Percentiles rank a stretch among this genome's conserved stretches.
Conservation (phyloP, 2,113 vertebrate genomes). For the Pithys albifrons region DNA sequence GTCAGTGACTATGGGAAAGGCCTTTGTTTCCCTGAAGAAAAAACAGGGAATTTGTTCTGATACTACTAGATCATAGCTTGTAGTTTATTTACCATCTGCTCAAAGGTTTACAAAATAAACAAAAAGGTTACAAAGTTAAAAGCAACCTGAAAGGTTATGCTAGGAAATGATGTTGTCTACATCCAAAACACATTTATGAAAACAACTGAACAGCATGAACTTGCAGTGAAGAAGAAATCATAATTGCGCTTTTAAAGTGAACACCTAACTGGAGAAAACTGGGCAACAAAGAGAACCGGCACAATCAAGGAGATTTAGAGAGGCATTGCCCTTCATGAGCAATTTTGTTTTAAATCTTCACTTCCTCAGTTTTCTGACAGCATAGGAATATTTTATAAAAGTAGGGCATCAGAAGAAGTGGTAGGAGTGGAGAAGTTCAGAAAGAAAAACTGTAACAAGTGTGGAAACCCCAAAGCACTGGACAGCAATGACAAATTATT, state of each 20-base stretch:
- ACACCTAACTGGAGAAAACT: not conserved
- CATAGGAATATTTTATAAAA: not conserved
- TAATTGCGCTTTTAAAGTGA: not conserved
- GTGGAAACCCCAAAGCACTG: not conserved
- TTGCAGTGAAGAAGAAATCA: not conserved
- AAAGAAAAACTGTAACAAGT: not conserved
- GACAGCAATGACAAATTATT: not conserved
- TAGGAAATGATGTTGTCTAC: not conserved
- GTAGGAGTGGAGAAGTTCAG: not conserved
- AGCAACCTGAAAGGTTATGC: not conserved
- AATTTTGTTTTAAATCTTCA: not conserved
- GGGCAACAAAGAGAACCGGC: not conserved
- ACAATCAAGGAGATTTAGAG: not conserved
- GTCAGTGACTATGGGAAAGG: not conserved
- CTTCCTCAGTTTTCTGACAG: not conserved
- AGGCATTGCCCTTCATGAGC: not conserved
- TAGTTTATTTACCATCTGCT: not conserved
- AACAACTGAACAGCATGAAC: not conserved
- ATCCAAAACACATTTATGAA: not conserved
- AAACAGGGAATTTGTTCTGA: not conserved
- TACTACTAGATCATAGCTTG: not conserved
- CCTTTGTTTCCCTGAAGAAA: not conserved
- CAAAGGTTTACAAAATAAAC: not conserved
- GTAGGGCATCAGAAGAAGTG: not conserved
- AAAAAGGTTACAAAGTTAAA: not conserved